Conservation (phyloP, 2,113 vertebrate species). For the Lichenostomus cassidix region DNA sequence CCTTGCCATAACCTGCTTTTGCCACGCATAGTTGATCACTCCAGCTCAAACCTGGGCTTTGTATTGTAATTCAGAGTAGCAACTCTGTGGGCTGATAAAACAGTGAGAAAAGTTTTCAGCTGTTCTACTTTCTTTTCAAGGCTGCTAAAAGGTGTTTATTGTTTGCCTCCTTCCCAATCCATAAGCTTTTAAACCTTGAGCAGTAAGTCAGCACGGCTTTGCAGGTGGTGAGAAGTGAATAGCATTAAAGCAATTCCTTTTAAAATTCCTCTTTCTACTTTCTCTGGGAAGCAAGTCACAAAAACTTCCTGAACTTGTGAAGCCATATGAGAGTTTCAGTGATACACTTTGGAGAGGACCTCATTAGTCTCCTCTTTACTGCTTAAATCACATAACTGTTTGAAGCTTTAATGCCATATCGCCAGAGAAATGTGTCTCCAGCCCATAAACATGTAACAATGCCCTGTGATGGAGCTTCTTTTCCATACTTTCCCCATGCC, state of each 20-base stretch:
- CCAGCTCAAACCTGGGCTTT: not conserved
- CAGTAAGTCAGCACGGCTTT: conserved; percentile 1
- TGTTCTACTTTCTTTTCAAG: not conserved
- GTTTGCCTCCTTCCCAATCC: not conserved
- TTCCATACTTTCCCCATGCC: not conserved
- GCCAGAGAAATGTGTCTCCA: not conserved
- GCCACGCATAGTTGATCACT: not conserved
- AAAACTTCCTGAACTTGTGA: not conserved
- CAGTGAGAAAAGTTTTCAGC: not conserved
- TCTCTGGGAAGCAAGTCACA: conserved; percentile 3
- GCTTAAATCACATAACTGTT: not conserved
- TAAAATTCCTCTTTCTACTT: not conserved
- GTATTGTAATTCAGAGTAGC: not conserved
- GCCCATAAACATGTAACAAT: not conserved
- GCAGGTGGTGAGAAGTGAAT: not conserved
- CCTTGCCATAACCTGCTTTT: not conserved
- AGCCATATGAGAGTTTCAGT: conserved; percentile 7
- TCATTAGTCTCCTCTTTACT: conserved; percentile 25
- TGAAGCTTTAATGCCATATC: not conserved
- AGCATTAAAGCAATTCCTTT: conserved; percentile 22
- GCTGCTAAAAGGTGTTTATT: conserved; percentile 19
- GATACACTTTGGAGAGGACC: not conserved
- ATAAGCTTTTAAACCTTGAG: conserved; percentile 5
- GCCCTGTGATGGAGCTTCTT: not conserved
- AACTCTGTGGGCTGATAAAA: not conserved